These are phyloP conservation scores for Loxodonta africana DNA, from an alignment of 2,113 vertebrate genomes.

Conservation along the genomic window DNA sequence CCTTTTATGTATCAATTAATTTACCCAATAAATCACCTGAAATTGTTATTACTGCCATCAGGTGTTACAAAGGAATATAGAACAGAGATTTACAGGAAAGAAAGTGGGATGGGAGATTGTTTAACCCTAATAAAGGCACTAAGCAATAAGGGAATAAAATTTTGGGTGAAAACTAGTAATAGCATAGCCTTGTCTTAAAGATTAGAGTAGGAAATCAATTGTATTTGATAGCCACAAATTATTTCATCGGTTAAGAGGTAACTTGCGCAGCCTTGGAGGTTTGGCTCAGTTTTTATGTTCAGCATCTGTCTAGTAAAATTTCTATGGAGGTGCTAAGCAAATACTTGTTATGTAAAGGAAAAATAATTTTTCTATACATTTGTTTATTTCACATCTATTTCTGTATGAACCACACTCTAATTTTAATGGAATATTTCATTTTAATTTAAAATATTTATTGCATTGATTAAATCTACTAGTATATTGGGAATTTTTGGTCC, in stretches of 20 bases:
- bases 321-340: background rate
- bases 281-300: background rate
- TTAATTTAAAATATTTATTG: background rate
- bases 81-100: background rate
- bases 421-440: background rate
- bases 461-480: background rate
- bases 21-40: background rate
- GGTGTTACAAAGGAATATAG: background rate
- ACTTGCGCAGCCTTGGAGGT: background rate
- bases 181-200: background rate
- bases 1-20: background rate
- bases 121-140: slow-evolving; percentile 14
- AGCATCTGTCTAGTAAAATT: background rate
- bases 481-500: background rate
- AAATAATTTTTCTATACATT: background rate
- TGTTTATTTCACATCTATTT: background rate
- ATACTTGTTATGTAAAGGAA: background rate
- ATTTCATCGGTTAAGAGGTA: background rate
- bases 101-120: background rate
- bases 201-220: background rate
- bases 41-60: background rate
- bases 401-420: background rate
- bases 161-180: background rate
- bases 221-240: background rate
- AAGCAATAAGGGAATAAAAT: background rate